phyloP scores from a whole-genome alignment of 2,113 vertebrate genomes.

The Ctenomys sociabilis region DNA sequence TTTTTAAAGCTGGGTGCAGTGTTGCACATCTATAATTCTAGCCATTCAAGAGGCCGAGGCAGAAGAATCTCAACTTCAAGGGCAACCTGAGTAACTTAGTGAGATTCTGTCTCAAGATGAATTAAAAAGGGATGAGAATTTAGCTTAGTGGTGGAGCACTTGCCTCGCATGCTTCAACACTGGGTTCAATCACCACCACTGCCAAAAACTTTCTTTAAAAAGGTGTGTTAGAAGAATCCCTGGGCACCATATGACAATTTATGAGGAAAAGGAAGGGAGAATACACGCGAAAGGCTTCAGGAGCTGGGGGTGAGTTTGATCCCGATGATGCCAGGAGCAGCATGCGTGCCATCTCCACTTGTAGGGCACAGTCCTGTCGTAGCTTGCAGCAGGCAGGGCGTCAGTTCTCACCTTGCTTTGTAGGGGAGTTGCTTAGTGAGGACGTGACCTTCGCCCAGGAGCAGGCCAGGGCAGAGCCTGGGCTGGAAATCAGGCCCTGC shows the following conservation, averaged over 20 bases:
- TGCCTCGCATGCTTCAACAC: not conserved
- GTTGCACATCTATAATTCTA: not conserved
- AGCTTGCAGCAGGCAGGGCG: not conserved
- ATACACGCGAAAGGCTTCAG: not conserved
- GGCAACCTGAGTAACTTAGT: not conserved
- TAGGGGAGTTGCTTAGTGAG: not conserved
- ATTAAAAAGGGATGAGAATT: not conserved
- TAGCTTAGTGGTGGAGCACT: not conserved
- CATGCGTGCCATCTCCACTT: accelerated
- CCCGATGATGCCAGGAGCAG: not conserved
- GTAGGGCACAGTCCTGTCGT: not conserved
- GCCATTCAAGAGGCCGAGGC: not conserved
- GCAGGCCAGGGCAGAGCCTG: not conserved
- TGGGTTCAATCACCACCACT: not conserved
- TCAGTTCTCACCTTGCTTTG: not conserved
- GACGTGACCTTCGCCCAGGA: not conserved
- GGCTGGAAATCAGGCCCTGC: not conserved
- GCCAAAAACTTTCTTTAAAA: not conserved
- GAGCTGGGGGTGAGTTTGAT: not conserved
- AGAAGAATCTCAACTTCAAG: not conserved
- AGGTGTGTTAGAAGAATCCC: not conserved
- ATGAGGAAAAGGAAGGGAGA: not conserved
- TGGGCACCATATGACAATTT: slow-evolving; percentile 7
- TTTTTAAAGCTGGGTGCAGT: not conserved
- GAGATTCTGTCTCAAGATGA: not conserved